These are phyloP conservation scores for Radopholus similis DNA, from an alignment of 1,140 invertebrate species.

Conservation along the genomic window DNA sequence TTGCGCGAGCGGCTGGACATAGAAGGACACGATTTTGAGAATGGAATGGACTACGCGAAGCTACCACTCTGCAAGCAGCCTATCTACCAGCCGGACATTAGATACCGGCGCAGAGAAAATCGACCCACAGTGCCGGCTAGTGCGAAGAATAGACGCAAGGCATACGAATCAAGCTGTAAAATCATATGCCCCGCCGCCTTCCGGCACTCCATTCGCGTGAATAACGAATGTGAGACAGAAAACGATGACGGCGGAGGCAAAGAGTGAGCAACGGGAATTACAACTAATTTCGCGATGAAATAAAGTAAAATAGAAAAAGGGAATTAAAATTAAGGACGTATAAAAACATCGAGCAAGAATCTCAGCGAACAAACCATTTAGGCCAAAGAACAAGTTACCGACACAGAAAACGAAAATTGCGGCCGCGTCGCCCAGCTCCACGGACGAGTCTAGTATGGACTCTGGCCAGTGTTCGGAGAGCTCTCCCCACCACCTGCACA, in stretches of 20 bases:
- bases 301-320: no score
- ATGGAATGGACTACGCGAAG: not conserved
- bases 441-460: no score
- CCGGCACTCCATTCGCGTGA: slow-evolving; percentile 26
- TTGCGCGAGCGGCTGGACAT: not conserved
- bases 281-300: no score
- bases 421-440: no score
- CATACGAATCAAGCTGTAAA: not conserved
- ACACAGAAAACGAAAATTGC: no score
- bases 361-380: no score
- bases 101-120: not conserved
- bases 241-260: not conserved
- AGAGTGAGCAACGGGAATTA: not conserved
- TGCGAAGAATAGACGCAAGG: no score
- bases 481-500: not conserved
- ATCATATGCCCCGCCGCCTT: not conserved
- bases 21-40: not conserved
- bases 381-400: no score
- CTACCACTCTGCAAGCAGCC: not conserved
- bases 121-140: not conserved
- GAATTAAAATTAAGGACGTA: no score
- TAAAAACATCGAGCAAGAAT: no score
- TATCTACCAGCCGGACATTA: not conserved
- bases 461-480: slow-evolving; percentile 26
- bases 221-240: slow-evolving; percentile 17